phyloP scores from a whole-genome alignment of 2,113 vertebrate species.

The Labeo catla region DNA sequence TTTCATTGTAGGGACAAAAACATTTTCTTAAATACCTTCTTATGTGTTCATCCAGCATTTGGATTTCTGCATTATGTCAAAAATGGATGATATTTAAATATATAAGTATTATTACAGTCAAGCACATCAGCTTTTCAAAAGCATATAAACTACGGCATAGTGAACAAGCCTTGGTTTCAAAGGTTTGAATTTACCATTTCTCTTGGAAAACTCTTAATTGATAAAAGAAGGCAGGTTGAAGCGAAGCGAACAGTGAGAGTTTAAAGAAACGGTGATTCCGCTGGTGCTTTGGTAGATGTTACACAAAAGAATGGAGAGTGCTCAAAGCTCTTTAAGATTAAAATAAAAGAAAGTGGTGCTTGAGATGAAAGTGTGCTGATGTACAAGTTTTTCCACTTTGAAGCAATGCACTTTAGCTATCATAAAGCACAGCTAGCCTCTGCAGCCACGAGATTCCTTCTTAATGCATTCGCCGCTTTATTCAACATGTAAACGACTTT shows the following conservation, averaged over 20 bases:
- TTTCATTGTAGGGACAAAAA: too few relatives aligned
- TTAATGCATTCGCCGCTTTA: constrained; percentile 70
- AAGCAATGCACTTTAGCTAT: constrained; percentile 65
- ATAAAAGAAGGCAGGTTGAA: not conserved
- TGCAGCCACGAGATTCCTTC: constrained; percentile 64
- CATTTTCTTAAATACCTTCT: too few relatives aligned
- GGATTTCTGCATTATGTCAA: not conserved
- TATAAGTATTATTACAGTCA: not conserved
- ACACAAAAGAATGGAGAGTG: constrained; percentile 30
- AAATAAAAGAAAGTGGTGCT: not conserved
- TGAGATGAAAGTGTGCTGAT: constrained; percentile 44
- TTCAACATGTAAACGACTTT: constrained; percentile 68
- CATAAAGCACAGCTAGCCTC: constrained; percentile 64
- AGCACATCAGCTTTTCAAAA: not conserved
- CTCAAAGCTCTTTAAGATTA: constrained; percentile 44
- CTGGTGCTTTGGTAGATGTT: not conserved
- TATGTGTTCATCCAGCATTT: not conserved
- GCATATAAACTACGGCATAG: not conserved
- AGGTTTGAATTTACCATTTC: not conserved
- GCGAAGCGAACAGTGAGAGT: not conserved
- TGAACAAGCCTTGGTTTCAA: constrained; percentile 2
- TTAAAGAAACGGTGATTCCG: constrained; percentile 3
- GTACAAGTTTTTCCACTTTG: constrained; percentile 74
- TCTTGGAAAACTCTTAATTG: not conserved
- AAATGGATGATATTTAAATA: not conserved